phyloP scores from a whole-genome alignment of 2,888 invertebrate species.

The Gibbula magus region DNA sequence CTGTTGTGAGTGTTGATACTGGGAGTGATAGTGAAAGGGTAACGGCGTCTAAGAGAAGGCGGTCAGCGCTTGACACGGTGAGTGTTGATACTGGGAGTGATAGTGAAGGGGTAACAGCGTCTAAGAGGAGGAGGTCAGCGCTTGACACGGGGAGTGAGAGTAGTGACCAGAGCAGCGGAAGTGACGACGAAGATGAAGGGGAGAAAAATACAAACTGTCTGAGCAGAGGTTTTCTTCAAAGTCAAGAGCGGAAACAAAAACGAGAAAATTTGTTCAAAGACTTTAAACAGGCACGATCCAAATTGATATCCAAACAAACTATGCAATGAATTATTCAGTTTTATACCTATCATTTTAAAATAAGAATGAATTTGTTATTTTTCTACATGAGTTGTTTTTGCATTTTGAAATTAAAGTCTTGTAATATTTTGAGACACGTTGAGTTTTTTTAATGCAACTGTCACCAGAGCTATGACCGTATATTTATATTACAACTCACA shows the following conservation, averaged over 20 bases:
- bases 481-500: no score
- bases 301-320: background rate
- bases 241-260: background rate
- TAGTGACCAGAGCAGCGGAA: background rate
- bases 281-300: constrained; percentile 4
- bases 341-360: no score
- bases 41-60: background rate
- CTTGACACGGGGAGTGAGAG: background rate
- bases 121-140: background rate
- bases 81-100: no score
- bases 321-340: no score
- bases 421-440: no score
- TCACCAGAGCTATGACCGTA: no score
- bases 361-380: no score
- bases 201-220: background rate
- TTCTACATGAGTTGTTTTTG: no score
- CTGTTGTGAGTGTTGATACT: no score
- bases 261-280: background rate
- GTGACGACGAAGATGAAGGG: background rate
- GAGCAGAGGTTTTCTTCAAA: background rate
- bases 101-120: background rate
- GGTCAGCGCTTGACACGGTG: background rate
- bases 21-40: no score
- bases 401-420: background rate
- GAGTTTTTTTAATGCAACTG: no score